Evolutionary conservation across 2,888 invertebrate species (phyloP).

Genomic region (Cataglyphis altisquamis): DNA sequence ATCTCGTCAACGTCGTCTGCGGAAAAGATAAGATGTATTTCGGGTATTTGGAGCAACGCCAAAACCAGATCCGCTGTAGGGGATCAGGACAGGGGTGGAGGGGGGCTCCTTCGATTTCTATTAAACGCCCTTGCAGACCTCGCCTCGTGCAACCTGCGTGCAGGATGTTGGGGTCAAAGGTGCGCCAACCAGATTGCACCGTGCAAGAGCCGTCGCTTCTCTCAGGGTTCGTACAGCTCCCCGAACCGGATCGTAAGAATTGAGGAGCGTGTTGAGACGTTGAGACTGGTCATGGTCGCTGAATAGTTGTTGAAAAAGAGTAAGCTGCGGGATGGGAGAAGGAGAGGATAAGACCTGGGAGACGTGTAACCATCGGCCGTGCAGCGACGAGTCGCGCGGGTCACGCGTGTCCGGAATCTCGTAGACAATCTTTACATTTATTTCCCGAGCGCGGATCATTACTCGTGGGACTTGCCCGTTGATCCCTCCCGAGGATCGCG

Average conservation of each 20-base stretch:
- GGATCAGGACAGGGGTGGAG: slow-evolving; percentile 34
- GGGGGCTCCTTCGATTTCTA: slow-evolving; percentile 74
- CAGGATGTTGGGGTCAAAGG: slow-evolving; percentile 70
- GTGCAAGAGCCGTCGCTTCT: slow-evolving; percentile 50
- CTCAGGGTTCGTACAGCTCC: slow-evolving; percentile 17
- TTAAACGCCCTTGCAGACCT: slow-evolving; percentile 69
- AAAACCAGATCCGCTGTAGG: slow-evolving; percentile 66
- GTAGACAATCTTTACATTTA: slow-evolving; percentile 60
- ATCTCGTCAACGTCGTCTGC: slow-evolving; percentile 67
- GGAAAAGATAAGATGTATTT: slow-evolving; percentile 68
- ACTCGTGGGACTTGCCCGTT: slow-evolving; percentile 57
- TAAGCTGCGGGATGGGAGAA: slow-evolving; percentile 70
- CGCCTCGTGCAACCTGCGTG: slow-evolving; percentile 71
- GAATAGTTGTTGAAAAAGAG: slow-evolving; percentile 44
- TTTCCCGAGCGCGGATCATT: slow-evolving; percentile 59
- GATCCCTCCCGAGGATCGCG: slow-evolving; percentile 42
- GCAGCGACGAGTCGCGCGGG: slow-evolving; percentile 69
- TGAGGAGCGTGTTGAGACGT: slow-evolving; percentile 70
- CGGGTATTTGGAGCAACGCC: slow-evolving; percentile 66
- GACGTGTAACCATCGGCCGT: slow-evolving; percentile 11
- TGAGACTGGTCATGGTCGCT: slow-evolving; percentile 85
- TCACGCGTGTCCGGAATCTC: slow-evolving; percentile 76
- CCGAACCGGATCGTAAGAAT: slow-evolving; percentile 77
- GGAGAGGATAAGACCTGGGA: slow-evolving; percentile 49
- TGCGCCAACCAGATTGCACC: slow-evolving; percentile 57